Evolutionary conservation across 1,140 invertebrate genomes (phyloP), one percentile per base, ranked within the genome.

Genomic region (Drosophila sechellia): DNA sequence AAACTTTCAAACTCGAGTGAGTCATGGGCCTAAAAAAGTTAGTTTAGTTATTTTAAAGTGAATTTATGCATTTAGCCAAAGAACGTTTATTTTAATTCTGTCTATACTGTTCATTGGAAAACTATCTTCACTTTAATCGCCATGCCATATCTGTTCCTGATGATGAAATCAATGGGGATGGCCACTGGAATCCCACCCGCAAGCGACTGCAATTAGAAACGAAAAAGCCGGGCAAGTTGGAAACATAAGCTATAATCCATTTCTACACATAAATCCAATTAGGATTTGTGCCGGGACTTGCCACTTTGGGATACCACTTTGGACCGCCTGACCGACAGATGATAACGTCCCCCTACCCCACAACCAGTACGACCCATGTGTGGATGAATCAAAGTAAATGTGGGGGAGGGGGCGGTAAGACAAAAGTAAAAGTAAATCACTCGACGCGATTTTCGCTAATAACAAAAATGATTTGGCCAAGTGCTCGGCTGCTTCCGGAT

Each of bases 231-330:
- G 64, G 48, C 46, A 75, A 77, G 54, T 87, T 50, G 60, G 48
- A 73, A 70, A 69, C 79, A 79, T 89, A 79, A 89, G 85, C 85
- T 74, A 66, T 80, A 89, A 89, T 89, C 80, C 77, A 80, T 83
- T 89, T 74, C 69, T 81, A 90, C 85, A 90, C 81, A 90, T 90
- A 90, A 90, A 90, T 90, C 85, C 85, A 90, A 90, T 90, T 90
- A 90, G 81, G 85, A 90, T 90, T 90, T 89, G 64, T 61, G 60
- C 63, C 37, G 57, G 50, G 65, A 61, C 79, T 77, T 83, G 79
- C 39, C 77, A 79, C 77, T 79, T 75, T 40, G 27, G 46, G 40
- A 37, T 61, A 50, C 55, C 54, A 37, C 49, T 57, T 70, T 52
- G 52, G 52, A 34, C 50, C 50, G 85, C 54, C 84, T 90, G 84